Evolutionary conservation across 1,140 invertebrate species (phyloP).

Genomic region (Limonius californicus): DNA sequence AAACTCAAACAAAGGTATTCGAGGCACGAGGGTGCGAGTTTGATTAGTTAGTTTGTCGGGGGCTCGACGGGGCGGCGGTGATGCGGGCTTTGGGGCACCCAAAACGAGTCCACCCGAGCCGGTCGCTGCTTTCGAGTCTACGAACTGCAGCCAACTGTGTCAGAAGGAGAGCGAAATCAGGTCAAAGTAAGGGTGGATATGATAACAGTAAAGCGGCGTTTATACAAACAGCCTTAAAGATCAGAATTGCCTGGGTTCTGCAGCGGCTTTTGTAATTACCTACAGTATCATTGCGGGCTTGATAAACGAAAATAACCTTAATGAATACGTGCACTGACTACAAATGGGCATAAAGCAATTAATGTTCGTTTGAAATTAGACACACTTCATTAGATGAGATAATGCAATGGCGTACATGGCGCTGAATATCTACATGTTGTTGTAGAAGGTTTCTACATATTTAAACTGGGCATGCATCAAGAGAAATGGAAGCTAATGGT

Average conservation of each 20-base stretch:
- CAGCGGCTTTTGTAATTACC: not conserved
- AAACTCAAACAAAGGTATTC: not conserved
- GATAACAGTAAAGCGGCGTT: not conserved
- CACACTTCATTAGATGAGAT: not conserved
- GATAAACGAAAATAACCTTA: not conserved
- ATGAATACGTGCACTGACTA: not conserved
- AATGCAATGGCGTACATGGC: not conserved
- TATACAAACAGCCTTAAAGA: not conserved
- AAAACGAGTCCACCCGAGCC: not conserved
- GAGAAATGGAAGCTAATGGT: too few relatives aligned
- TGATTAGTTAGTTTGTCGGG: not conserved
- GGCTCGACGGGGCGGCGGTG: not conserved
- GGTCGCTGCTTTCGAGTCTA: not conserved
- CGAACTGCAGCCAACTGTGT: not conserved
- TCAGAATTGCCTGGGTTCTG: not conserved
- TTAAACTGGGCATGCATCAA: too few relatives aligned
- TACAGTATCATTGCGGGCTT: not conserved
- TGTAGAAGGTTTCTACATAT: too few relatives aligned
- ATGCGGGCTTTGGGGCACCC: not conserved
- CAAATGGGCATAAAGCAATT: not conserved
- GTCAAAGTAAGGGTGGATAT: not conserved
- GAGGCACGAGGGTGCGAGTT: not conserved
- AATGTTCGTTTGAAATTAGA: not conserved
- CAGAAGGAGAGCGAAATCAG: constrained; percentile 1
- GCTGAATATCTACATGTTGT: too few relatives aligned